These are phyloP conservation scores for Tragelaphus buxtoni DNA, from an alignment of 2,113 vertebrate genomes.

Conservation along the genomic window DNA sequence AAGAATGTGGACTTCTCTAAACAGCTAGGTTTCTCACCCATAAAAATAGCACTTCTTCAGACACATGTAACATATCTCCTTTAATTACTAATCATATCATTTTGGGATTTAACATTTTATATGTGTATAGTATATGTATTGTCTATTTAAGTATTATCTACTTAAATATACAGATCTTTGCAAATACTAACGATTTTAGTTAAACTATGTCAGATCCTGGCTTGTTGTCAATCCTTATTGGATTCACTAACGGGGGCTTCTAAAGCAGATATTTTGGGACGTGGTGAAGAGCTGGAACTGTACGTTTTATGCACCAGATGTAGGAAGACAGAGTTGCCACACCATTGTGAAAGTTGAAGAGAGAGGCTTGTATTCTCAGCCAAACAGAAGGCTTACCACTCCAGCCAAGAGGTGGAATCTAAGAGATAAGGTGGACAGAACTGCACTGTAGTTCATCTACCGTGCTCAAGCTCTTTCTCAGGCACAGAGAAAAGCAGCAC, in stretches of 20 bases:
- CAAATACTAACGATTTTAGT: neutral
- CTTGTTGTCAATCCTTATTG: neutral
- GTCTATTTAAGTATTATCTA: neutral
- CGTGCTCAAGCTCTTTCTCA: neutral
- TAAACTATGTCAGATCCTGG: neutral
- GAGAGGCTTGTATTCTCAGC: neutral
- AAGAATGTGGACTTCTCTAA: too few species aligned
- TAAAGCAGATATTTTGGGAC: conserved; percentile 49
- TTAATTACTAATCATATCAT: neutral
- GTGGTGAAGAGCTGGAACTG: neutral
- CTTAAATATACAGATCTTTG: neutral
- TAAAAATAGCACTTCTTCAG: too few species aligned
- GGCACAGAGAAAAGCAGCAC: neutral
- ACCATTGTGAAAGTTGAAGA: neutral
- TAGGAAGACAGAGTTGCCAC: neutral
- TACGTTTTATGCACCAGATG: neutral
- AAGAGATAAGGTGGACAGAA: neutral
- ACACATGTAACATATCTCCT: neutral
- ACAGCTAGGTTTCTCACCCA: too few species aligned
- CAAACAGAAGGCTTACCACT: neutral
- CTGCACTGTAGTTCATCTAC: neutral
- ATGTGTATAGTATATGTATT: neutral
- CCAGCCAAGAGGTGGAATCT: neutral
- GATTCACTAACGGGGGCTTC: neutral
- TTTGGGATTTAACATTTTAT: neutral